Conservation (phyloP, 2,113 vertebrate species). For the Xenopus tropicalis region DNA sequence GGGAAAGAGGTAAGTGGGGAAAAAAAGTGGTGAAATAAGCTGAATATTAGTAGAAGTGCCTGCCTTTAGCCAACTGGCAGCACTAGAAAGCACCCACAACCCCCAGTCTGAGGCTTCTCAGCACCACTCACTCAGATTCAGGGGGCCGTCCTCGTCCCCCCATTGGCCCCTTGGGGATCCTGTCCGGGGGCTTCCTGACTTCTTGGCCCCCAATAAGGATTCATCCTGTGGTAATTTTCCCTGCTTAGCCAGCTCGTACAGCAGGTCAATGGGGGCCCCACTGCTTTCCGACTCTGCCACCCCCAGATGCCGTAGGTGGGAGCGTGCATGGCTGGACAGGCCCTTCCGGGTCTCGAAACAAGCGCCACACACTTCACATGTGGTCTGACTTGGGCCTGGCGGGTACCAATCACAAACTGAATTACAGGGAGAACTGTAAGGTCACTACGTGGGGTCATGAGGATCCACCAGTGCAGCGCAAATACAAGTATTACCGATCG, state of each 20-base stretch:
- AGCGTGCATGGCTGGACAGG: slow-evolving; percentile 86
- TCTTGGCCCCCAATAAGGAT: slow-evolving; percentile 61
- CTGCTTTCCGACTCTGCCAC: slow-evolving; percentile 81
- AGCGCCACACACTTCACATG: slow-evolving; percentile 83
- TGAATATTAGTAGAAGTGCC: slow-evolving; percentile 23
- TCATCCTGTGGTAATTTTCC: slow-evolving; percentile 63
- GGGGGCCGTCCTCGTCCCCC: slow-evolving; percentile 84
- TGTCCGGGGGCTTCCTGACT: slow-evolving; percentile 69
- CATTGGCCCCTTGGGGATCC: slow-evolving; percentile 71
- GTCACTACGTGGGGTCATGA: neutral
- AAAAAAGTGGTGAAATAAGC: slow-evolving; percentile 25
- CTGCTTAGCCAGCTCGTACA: slow-evolving; percentile 80
- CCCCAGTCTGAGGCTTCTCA: slow-evolving; percentile 6
- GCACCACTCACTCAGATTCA: slow-evolving; percentile 88
- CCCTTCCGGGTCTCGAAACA: slow-evolving; percentile 85
- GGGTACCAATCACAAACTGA: slow-evolving; percentile 29
- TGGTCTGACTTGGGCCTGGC: slow-evolving; percentile 71
- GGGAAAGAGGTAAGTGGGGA: slow-evolving; percentile 8
- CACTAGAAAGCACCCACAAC: neutral
- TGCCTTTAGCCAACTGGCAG: neutral
- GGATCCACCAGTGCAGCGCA: neutral
- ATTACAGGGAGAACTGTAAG: neutral
- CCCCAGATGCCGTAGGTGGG: slow-evolving; percentile 85
- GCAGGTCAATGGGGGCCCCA: slow-evolving; percentile 80
- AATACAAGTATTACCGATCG: no score